These are phyloP conservation scores for Pavo muticus DNA, from an alignment of 2,113 vertebrate genomes.

Conservation along the genomic window DNA sequence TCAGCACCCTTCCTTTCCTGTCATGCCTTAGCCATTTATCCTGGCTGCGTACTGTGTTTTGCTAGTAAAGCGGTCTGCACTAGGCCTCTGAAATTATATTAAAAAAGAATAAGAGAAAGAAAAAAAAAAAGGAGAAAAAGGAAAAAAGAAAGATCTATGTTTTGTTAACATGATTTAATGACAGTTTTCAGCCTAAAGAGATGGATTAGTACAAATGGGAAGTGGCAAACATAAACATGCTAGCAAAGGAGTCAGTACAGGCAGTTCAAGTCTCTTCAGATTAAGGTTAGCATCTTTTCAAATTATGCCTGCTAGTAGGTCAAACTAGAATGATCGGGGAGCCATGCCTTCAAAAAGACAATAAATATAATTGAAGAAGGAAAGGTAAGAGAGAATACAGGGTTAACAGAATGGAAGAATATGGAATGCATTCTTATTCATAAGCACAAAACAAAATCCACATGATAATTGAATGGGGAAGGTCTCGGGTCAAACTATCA, in stretches of 20 bases:
- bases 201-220: background rate
- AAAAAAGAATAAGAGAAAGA: background rate
- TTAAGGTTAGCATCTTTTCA: background rate
- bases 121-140: no score
- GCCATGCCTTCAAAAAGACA: background rate
- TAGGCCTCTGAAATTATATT: background rate
- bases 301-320: background rate
- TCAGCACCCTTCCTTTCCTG: background rate
- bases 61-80: background rate
- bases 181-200: background rate
- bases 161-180: background rate
- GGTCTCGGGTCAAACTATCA: background rate
- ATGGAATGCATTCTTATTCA: background rate
- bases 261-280: background rate
- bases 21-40: background rate
- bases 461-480: background rate
- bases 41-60: background rate
- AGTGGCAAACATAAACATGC: background rate
- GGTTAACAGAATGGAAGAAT: background rate
- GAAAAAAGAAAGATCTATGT: fast-evolving
- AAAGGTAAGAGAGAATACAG: background rate
- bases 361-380: background rate
- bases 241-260: background rate
- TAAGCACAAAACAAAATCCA: background rate
- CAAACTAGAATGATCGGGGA: background rate